phyloP scores from a whole-genome alignment of 2,888 invertebrate species.

The Encarsia formosa region DNA sequence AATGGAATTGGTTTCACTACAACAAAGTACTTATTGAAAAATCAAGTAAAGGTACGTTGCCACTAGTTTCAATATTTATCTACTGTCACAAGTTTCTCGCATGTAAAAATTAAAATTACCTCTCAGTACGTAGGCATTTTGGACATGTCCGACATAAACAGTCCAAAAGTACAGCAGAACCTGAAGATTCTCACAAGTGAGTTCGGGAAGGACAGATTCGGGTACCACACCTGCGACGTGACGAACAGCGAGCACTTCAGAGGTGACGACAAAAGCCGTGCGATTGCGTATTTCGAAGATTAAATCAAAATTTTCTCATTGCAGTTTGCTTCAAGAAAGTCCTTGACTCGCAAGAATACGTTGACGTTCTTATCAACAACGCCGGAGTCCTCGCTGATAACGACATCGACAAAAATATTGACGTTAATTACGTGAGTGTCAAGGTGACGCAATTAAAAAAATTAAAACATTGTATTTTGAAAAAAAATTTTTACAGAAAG shows the following conservation, averaged over 20 bases:
- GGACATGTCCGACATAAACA: slow-evolving; percentile 45
- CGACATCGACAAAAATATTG: slow-evolving; percentile 35
- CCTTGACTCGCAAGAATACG: slow-evolving; percentile 30
- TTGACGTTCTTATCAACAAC: slow-evolving; percentile 55
- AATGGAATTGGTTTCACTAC: slow-evolving; percentile 55
- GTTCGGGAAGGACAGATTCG: slow-evolving; percentile 51
- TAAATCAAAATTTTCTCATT: background rate
- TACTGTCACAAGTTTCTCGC: background rate
- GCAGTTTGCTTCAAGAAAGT: slow-evolving; percentile 41
- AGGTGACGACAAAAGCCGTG: slow-evolving; percentile 37
- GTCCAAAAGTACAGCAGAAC: slow-evolving; percentile 47
- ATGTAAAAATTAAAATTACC: background rate
- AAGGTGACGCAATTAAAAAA: background rate
- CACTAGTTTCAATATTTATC: background rate
- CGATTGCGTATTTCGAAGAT: background rate
- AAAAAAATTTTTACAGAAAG: slow-evolving; percentile 41
- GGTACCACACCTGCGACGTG: slow-evolving; percentile 55
- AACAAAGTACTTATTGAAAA: slow-evolving; percentile 51
- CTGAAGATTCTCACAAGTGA: slow-evolving; percentile 45
- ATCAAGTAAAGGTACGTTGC: slow-evolving; percentile 48
- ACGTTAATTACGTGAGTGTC: slow-evolving; percentile 41
- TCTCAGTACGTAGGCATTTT: slow-evolving; percentile 43
- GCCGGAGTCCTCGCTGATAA: slow-evolving; percentile 42
- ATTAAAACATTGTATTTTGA: background rate
- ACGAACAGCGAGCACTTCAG: slow-evolving; percentile 50